Conservation (phyloP, 2,113 vertebrate genomes). For the Cheirogaleus medius region DNA sequence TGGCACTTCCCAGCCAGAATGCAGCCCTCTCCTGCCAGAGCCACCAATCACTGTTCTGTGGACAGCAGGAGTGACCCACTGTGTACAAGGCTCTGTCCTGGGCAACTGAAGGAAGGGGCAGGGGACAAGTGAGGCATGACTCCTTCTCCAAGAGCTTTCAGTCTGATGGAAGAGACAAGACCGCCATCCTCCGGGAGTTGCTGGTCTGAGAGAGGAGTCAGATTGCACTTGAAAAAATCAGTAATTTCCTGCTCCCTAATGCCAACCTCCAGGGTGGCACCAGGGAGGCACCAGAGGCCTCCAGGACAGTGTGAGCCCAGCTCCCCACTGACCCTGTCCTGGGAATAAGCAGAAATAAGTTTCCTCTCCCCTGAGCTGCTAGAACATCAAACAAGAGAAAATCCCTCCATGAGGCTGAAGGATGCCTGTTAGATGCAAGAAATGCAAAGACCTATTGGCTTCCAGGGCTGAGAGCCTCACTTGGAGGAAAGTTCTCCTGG, state of each 20-base stretch:
- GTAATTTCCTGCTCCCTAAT: not conserved
- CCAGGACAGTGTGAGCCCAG: not conserved
- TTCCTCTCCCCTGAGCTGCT: not conserved
- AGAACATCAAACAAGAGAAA: not conserved
- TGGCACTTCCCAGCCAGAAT: not conserved
- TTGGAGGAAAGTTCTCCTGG: not conserved
- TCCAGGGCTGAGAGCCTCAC: not conserved
- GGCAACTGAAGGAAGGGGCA: not conserved
- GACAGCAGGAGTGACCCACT: not conserved
- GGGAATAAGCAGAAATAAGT: not conserved
- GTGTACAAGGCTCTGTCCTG: not conserved
- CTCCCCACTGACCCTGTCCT: not conserved
- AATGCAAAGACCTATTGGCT: not conserved
- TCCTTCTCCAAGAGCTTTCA: not conserved
- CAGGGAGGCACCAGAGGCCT: not conserved
- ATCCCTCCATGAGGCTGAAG: not conserved
- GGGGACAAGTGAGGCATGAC: fast-evolving
- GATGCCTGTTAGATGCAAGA: not conserved
- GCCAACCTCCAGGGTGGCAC: not conserved
- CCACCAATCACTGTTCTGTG: not conserved
- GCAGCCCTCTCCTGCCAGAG: not conserved
- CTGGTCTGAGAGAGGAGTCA: not conserved
- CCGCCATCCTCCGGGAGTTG: not conserved
- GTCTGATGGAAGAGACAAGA: not conserved
- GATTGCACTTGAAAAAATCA: not conserved